Evolutionary conservation across 2,797 vertebrate genomes (phyloP).

Genomic region (Macroramphosus scolopax): DNA sequence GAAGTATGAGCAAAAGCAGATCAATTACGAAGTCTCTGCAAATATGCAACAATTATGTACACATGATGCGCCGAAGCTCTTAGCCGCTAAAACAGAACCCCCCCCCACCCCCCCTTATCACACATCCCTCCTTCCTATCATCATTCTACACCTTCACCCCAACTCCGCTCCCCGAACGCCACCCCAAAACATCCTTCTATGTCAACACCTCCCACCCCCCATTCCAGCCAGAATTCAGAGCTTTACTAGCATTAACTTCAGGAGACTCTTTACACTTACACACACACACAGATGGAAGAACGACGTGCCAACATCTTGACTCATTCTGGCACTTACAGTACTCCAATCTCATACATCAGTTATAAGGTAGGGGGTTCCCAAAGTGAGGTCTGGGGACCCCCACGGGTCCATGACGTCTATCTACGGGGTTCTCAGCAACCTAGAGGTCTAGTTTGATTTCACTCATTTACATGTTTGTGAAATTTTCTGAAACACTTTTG

Average conservation of each 20-base stretch:
- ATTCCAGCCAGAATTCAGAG: slow-evolving; percentile 25
- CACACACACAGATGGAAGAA: no score
- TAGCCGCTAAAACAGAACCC: slow-evolving; percentile 30
- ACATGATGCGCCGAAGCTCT: slow-evolving; percentile 19
- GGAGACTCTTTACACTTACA: background rate
- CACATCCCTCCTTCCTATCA: slow-evolving; percentile 57
- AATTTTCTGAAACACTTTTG: no score
- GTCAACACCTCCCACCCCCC: slow-evolving; percentile 66
- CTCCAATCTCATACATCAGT: no score
- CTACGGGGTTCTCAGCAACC: no score
- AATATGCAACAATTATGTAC: no score
- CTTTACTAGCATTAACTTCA: slow-evolving; percentile 14
- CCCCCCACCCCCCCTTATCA: slow-evolving; percentile 35
- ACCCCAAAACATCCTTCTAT: slow-evolving; percentile 77
- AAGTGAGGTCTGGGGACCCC: no score
- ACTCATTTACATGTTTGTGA: no score
- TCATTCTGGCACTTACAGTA: slow-evolving; percentile 10
- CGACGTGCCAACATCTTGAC: no score
- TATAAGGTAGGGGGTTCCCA: no score
- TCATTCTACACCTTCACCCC: slow-evolving; percentile 70
- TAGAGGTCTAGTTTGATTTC: no score
- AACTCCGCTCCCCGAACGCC: slow-evolving; percentile 54
- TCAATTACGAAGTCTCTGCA: slow-evolving; percentile 7
- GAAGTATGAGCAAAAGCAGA: slow-evolving; percentile 47
- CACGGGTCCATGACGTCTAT: no score